A percentile compares a stretch with the other conserved stretches of the same genome.
Evolutionary conservation across 1,140 invertebrate species (phyloP).

Genomic region (Sipha flava): DNA sequence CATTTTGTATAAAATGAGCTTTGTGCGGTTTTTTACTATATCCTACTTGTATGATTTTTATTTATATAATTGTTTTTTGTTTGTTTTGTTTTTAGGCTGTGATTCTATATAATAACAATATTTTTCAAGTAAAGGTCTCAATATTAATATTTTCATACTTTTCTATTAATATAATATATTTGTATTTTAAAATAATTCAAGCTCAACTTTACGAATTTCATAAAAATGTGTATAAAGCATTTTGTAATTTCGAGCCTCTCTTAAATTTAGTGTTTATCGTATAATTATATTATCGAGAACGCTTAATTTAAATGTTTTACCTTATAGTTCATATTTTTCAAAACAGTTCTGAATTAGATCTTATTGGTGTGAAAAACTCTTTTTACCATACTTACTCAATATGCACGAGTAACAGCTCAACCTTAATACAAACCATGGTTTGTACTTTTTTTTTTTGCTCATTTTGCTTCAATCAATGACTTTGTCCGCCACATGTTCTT

Average conservation of each 20-base stretch:
- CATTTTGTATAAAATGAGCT: background rate
- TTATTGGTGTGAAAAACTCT: no score
- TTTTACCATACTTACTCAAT: no score
- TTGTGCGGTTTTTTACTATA: slow-evolving; percentile 8
- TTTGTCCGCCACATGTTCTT: no score
- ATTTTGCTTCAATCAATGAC: no score
- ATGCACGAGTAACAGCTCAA: no score
- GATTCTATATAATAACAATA: slow-evolving; percentile 28
- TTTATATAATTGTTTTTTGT: background rate
- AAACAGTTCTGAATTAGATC: no score
- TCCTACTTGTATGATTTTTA: background rate
- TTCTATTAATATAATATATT: background rate
- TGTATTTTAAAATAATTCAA: background rate
- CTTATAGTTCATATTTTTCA: no score
- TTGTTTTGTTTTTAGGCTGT: slow-evolving; percentile 27
- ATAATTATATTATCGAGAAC: no score
- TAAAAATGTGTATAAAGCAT: background rate
- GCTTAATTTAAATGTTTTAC: no score
- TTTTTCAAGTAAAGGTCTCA: background rate
- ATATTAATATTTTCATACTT: slow-evolving; percentile 7
- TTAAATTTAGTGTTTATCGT: background rate
- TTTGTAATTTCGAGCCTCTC: background rate
- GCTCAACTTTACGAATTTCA: background rate
- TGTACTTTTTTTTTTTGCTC: no score
- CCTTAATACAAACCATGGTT: no score